Evolutionary conservation across 2,888 invertebrate genomes (phyloP), one percentile per base, ranked within the genome.

Genomic region (Epiblema foenella): DNA sequence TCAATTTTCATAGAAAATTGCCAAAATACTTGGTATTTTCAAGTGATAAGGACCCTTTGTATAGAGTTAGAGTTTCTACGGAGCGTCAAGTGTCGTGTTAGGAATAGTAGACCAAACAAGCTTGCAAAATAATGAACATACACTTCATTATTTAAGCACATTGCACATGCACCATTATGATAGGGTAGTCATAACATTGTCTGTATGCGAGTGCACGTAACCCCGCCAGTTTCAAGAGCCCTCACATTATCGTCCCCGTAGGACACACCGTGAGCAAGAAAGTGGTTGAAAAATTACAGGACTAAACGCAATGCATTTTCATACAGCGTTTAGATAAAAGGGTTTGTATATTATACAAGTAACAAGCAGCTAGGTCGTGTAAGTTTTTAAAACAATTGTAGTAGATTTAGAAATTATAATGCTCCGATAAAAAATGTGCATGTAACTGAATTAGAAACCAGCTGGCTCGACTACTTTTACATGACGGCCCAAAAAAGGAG

Each of bases 141-240:
- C 17, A 18, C 15, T 39, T 39, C 42, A 17, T 46, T 46, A 10
- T 24, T 39, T 37, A 20, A 59, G 12, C 58, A n/a, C n/a, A n/a
- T n/a, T n/a, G n/a, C n/a, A n/a, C n/a, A n/a, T 39, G 8, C 24
- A 29, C 46, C 29, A 49, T 49, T 46, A 60, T 60, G 29, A 24
- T 11, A 60, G n/a, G 49, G 3, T 33, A 9, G 49, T 18, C 18
- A 37, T 63, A 37, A 20, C 18, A 67, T 17, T n/a, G 67, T 33
- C 60, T 42, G 54, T 56, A 69, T 69, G 69, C 69, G 57, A 24
- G 20, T 58, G 39, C 69, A 69, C 69, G 69, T 51, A 51, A 39
- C 57, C 49, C 51, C 57, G 64, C 33, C 20, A 18, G 37, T 20
- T 49, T 69, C 39, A 39, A 69, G 63, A 51, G 57, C 63, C 51